Conservation (phyloP, 1,140 invertebrate genomes). For the Sipha flava region DNA sequence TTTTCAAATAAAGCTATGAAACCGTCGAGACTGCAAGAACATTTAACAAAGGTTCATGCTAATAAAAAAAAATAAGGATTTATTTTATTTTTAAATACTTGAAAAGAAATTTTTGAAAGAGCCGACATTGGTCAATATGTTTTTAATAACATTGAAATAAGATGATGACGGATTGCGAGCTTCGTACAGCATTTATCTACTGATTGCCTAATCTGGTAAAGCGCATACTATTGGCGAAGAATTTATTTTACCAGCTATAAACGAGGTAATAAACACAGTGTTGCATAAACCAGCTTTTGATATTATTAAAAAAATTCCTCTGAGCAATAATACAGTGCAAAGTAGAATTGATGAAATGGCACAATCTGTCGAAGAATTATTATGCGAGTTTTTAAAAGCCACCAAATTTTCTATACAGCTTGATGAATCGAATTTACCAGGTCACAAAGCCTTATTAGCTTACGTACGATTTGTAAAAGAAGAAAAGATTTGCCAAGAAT, state of each 20-base stretch:
- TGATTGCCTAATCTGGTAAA: constrained; percentile 42
- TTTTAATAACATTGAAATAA: background rate
- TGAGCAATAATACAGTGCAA: background rate
- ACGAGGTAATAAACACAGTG: constrained; percentile 38
- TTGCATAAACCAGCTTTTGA: constrained; percentile 38
- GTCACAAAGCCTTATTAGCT: constrained; percentile 44
- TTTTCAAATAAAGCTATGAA: background rate
- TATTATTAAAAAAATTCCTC: background rate
- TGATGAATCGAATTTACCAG: constrained; percentile 44
- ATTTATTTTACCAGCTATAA: constrained; percentile 40
- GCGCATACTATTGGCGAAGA: constrained; percentile 42
- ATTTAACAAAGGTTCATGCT: constrained; percentile 15
- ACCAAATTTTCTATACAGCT: constrained; percentile 42
- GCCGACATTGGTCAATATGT: background rate
- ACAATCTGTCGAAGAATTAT: constrained; percentile 36
- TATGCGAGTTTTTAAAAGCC: constrained; percentile 43
- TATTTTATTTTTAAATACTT: constrained; percentile 4
- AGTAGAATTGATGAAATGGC: constrained; percentile 5
- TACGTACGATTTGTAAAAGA: constrained; percentile 43
- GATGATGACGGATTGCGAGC: constrained; percentile 37
- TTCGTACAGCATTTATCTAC: constrained; percentile 38
- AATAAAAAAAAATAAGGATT: background rate
- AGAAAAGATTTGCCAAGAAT: background rate
- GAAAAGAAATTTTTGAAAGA: background rate
- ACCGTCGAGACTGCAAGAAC: background rate